Evolutionary conservation across 2,113 vertebrate species (phyloP).

Genomic region (Bufo bufo): DNA sequence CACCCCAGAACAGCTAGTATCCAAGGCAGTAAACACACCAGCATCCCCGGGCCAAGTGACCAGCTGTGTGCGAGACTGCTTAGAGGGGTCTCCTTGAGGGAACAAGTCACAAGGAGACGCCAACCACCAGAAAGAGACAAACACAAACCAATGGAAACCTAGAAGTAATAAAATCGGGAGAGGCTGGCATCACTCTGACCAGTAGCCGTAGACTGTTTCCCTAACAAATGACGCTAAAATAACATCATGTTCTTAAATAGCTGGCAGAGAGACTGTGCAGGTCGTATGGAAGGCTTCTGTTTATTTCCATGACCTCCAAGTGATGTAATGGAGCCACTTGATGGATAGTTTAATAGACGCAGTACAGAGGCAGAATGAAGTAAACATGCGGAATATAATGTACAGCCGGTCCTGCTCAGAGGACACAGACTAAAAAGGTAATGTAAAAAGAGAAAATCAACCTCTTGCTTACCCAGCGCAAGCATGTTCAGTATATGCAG

Average conservation of each 20-base stretch:
- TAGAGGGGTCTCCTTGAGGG: not conserved
- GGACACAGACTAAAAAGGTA: conserved; percentile 6
- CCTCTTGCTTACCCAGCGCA: not conserved
- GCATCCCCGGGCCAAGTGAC: not conserved
- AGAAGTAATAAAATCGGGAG: not conserved
- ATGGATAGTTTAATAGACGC: conserved; percentile 40
- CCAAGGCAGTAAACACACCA: not conserved
- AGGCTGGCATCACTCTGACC: too few relatives aligned
- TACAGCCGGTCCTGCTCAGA: not conserved
- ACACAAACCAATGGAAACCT: not conserved
- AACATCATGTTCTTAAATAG: conserved; percentile 11
- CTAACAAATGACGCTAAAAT: conserved; percentile 25
- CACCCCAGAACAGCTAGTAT: not conserved
- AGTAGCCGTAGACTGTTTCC: not conserved
- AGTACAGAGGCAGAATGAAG: conserved; percentile 28
- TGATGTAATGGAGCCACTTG: conserved; percentile 48
- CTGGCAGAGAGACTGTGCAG: not conserved
- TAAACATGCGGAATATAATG: conserved; percentile 3
- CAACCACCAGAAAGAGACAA: not conserved
- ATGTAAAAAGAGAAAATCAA: not conserved
- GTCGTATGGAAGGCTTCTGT: not conserved
- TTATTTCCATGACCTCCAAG: conserved; percentile 54
- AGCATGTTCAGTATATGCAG: not conserved
- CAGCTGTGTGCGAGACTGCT: not conserved
- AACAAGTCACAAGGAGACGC: not conserved